Evolutionary conservation across 1,140 invertebrate species (phyloP).

Genomic region (Lucilia sericata): DNA sequence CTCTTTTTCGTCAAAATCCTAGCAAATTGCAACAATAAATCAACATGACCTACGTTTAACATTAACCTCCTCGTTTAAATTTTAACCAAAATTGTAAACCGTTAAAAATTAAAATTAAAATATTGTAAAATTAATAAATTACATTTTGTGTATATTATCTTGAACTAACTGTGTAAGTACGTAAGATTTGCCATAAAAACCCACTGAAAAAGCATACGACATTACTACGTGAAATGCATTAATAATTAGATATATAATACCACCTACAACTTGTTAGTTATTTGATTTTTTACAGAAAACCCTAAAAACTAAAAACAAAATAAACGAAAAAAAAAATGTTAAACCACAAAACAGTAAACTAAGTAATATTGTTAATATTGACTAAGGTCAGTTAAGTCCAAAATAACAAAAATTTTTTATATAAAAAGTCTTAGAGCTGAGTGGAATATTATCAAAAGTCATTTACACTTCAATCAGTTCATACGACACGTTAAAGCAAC

Average conservation of each 20-base stretch:
- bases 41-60: constrained; percentile 16
- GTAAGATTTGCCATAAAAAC: constrained; percentile 28
- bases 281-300: not conserved
- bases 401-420: not conserved
- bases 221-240: constrained; percentile 68
- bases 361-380: constrained; percentile 29
- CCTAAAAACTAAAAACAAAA: not conserved
- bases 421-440: constrained; percentile 21
- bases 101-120: constrained; percentile 33
- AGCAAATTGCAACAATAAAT: not conserved
- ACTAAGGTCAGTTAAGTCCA: constrained; percentile 40
- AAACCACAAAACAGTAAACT: constrained; percentile 51
- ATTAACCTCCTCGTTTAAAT: not conserved
- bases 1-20: not conserved
- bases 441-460: not conserved
- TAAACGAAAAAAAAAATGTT: constrained; percentile 51
- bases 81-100: not conserved
- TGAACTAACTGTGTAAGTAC: not conserved
- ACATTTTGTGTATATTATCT: not conserved
- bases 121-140: not conserved
- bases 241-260: constrained; percentile 57
- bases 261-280: not conserved
- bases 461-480: constrained; percentile 19
- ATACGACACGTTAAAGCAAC: not conserved
- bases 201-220: constrained; percentile 57